phyloP scores from a whole-genome alignment of 1,140 invertebrate genomes.

The Popillia japonica region DNA sequence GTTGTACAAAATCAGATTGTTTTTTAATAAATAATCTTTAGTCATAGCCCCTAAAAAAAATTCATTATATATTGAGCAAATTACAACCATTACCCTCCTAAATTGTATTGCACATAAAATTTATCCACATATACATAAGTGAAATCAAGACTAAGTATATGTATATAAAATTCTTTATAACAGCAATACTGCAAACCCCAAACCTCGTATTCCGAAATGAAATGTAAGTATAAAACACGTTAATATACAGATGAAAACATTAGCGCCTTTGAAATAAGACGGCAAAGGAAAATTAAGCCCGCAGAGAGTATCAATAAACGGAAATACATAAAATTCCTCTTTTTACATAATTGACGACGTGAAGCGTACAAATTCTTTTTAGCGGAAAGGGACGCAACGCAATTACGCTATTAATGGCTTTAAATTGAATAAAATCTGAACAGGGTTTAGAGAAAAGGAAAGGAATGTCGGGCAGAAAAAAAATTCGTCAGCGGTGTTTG shows the following conservation, averaged over 20 bases:
- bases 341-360: background rate
- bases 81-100: background rate
- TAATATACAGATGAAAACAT: background rate
- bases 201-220: too few relatives aligned
- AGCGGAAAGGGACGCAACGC: background rate
- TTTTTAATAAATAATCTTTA: background rate
- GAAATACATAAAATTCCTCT: conserved; percentile 7
- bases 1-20: background rate
- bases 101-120: background rate
- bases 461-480: background rate
- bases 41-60: background rate
- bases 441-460: background rate
- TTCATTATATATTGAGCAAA: background rate
- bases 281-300: background rate
- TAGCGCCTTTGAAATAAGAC: background rate
- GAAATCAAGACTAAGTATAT: too few relatives aligned
- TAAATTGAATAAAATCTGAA: conserved; percentile 1
- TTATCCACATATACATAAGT: background rate
- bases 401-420: conserved; percentile 11
- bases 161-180: too few relatives aligned
- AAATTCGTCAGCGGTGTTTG: too few relatives aligned
- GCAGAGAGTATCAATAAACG: background rate
- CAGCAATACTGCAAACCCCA: too few relatives aligned
- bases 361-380: background rate
- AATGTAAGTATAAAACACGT: background rate